Base-by-base conservation (phyloP, 2,888 invertebrate species). In the Drosophila neonasuta region DNA sequence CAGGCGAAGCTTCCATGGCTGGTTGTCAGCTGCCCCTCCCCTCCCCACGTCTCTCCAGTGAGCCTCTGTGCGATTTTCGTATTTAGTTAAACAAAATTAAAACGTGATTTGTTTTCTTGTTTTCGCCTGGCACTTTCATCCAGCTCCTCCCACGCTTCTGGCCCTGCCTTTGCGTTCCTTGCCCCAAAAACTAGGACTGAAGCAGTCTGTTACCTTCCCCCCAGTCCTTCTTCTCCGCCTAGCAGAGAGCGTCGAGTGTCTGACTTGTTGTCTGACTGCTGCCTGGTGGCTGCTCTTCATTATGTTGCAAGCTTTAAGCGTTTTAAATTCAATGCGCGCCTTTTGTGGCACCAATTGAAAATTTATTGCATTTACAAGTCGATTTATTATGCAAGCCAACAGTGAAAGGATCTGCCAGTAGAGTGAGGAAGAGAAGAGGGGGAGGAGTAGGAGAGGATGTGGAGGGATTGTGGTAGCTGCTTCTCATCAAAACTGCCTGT, bases 11-110 rank as follows among this genome's bases (percentile, higher is more conserved):
- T 59, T 45, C 68, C 52, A 56, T 39, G 52, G 24, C 32, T 15
- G n/a, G 17, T 13, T 36, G n/a, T 15, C 41, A 42, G n/a, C 39
- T 13, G 9, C 24, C 41, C 13, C 32, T 10, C 24, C n/a, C 10
- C 20, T 2, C 11, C 4, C 4, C 1, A 29, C 36, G 13, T 11
- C 41, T 30, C 17, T 57, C 34, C 61, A 15, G 39, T 17, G 17
- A 41, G 68, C 52, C 64, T 68, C 77, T 77, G 71, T 77, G 80
- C 80, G 79, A 87, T 87, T 88, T 88, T 87, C 83, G 86, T 80
- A 84, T 86, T 87, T 87, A 88, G 88, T 87, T 87, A 88, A 89
- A 89, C 87, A 87, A 88, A 88, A 88, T 88, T 89, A 89, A 88
- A 89, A 88, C 88, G 86, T 88, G 87, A 89, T 88, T 88, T 88